Evolutionary conservation across 2,113 vertebrate genomes (phyloP).

Genomic region (Chaetodon trifascialis): DNA sequence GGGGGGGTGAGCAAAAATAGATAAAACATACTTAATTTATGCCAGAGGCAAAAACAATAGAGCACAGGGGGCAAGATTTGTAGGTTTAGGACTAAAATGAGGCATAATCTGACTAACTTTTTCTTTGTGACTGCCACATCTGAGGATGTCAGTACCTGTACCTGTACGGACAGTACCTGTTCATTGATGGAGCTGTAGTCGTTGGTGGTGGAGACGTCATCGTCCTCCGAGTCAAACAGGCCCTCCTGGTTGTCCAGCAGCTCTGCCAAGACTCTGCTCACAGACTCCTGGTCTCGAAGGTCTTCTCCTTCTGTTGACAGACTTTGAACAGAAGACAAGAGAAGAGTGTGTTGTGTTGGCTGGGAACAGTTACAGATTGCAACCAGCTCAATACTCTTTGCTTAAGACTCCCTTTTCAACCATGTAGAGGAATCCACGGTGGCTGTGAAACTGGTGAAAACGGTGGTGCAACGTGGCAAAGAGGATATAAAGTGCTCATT

Average conservation of each 20-base stretch:
- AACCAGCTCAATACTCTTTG: too few relatives aligned
- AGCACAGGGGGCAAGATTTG: not conserved
- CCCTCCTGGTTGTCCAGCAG: constrained; percentile 97
- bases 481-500: too few relatives aligned
- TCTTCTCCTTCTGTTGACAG: constrained; percentile 91
- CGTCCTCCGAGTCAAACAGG: constrained; percentile 95
- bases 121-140: not conserved
- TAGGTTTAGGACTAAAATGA: not conserved
- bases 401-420: too few relatives aligned
- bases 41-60: not conserved
- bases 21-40: constrained; percentile 15
- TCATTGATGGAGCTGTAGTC: constrained; percentile 98
- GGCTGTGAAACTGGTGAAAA: too few relatives aligned
- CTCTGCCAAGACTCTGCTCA: constrained; percentile 94
- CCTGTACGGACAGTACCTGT: constrained; percentile 86
- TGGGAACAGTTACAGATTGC: not conserved
- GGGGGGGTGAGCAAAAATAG: constrained; percentile 10
- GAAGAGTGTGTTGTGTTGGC: not conserved
- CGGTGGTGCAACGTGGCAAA: too few relatives aligned
- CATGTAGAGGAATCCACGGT: too few relatives aligned
- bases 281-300: constrained; percentile 94
- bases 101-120: not conserved
- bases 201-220: constrained; percentile 95
- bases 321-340: constrained; percentile 31
- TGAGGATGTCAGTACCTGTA: too few relatives aligned